Conservation (phyloP, 2,113 vertebrate species). For the Leuciscus idus region DNA sequence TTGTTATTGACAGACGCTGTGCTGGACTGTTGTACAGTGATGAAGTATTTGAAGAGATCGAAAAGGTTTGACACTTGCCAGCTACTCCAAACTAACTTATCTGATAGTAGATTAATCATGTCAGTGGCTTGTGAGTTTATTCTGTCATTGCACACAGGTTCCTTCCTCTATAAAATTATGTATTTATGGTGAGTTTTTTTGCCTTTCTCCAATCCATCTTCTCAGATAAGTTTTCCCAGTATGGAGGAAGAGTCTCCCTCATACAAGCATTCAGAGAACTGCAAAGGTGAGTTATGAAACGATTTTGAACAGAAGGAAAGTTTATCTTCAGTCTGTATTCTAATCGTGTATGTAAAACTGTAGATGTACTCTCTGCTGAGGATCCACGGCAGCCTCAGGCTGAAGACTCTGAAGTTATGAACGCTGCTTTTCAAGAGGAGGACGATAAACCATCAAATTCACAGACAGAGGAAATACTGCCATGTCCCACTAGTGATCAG, state of each 20-base stretch:
- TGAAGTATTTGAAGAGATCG: conserved; percentile 36
- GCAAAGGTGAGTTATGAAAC: conserved; percentile 59
- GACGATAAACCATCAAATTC: not conserved
- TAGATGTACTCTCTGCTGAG: conserved; percentile 15
- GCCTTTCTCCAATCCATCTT: not conserved
- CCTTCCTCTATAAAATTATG: not conserved
- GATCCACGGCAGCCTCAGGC: not conserved
- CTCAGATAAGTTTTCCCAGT: conserved; percentile 63
- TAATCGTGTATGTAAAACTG: not conserved
- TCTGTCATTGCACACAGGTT: not conserved
- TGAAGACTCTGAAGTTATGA: not conserved
- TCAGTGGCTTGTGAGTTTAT: not conserved
- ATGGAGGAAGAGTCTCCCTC: conserved; percentile 58
- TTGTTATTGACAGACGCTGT: not conserved
- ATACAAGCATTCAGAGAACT: conserved; percentile 20
- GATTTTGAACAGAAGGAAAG: not conserved
- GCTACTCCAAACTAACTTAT: not conserved
- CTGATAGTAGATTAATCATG: not conserved
- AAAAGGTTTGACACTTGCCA: conserved; percentile 30
- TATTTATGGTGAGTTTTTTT: not conserved
- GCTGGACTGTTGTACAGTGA: not conserved
- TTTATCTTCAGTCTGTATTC: not conserved
- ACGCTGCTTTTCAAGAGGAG: conserved; percentile 34
- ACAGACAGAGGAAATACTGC: not conserved
- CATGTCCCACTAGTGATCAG: not conserved